Percentiles rank a stretch among this genome's conserved stretches.
Conservation (phyloP, 2,797 vertebrate genomes). For the Dendrocincla tyrannina region DNA sequence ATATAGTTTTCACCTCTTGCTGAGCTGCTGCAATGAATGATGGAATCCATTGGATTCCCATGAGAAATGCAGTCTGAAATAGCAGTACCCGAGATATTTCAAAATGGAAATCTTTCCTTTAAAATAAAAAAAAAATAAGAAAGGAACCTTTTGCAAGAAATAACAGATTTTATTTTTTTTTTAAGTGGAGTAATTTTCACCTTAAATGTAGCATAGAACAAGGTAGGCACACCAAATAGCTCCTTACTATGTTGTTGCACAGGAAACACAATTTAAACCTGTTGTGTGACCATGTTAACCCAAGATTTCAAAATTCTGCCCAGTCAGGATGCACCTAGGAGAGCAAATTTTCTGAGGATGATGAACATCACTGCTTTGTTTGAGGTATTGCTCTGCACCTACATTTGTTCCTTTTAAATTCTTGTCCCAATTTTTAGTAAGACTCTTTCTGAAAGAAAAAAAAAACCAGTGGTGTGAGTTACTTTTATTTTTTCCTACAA, state of each 20-base stretch:
- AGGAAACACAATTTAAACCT: not conserved
- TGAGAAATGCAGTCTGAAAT: conserved; percentile 28
- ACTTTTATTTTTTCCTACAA: not conserved
- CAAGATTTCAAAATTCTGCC: not conserved
- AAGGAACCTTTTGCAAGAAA: not conserved
- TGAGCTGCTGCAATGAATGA: conserved; percentile 55
- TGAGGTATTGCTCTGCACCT: not conserved
- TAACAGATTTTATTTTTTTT: accelerated
- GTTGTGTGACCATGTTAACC: not conserved
- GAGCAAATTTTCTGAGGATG: not conserved
- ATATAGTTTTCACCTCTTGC: conserved; percentile 43
- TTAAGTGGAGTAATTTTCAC: not conserved
- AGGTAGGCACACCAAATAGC: not conserved
- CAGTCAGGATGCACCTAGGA: not conserved
- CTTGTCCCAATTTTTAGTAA: not conserved
- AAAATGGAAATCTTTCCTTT: not conserved
- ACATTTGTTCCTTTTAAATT: not conserved
- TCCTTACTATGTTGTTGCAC: not conserved
- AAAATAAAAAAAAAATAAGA: not conserved
- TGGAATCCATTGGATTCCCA: not conserved
- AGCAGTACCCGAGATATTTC: conserved; percentile 9
- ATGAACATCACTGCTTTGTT: not conserved
- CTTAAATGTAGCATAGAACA: not conserved
- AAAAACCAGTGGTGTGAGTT: not conserved
- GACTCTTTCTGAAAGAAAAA: not conserved